Evolutionary conservation across 2,797 vertebrate species (phyloP), one percentile per base, ranked within the genome.

Genomic region (Artibeus jamaicensis): DNA sequence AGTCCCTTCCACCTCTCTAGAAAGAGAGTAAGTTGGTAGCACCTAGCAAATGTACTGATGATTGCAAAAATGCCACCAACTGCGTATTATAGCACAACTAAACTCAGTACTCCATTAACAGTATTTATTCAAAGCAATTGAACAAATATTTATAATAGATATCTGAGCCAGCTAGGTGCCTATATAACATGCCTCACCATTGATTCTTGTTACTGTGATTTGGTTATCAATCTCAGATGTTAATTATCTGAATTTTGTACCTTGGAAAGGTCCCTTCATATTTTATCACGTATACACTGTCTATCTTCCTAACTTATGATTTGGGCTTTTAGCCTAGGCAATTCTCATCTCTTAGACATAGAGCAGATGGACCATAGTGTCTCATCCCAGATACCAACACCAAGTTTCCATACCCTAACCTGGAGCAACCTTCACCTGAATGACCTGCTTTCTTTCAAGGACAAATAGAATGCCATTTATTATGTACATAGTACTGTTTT

Each of bases 161-260:
- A 29, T 14, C 15, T 53, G 87, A 81, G 39, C 26, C 34, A 67
- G 37, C 67, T 22, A n/a, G 26, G 39, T 59, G 18, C 78, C 26
- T 84, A 5, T 77, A 83, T 91, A 37, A 89, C 59, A 92, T 68
- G 16, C 37, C 22, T 22, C 19, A 59, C 10, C 16, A 82, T 16
- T 21, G 19, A 71, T 74, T 87, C 67, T 26, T 77, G 14, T 68
- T 93, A 44, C 85, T 93, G 42, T 88, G 73, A 82, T 92, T 68
- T 68, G 48, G 34, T 37, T 86, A 79, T 65, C 42, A 62, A 44
- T 70, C 18, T 9, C 24, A 76, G 29, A 92, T 73, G 86, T 85
- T 95, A 93, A 94, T 37, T n/a, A 91, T 77, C 29, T 42, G 50
- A 91, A 83, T 77, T 71, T 57, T 94, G 6, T 9, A 92, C 9